Evolutionary conservation across 2,797 vertebrate species (phyloP), one percentile per base, ranked within the genome.

Genomic region (Sebastes cheni): DNA sequence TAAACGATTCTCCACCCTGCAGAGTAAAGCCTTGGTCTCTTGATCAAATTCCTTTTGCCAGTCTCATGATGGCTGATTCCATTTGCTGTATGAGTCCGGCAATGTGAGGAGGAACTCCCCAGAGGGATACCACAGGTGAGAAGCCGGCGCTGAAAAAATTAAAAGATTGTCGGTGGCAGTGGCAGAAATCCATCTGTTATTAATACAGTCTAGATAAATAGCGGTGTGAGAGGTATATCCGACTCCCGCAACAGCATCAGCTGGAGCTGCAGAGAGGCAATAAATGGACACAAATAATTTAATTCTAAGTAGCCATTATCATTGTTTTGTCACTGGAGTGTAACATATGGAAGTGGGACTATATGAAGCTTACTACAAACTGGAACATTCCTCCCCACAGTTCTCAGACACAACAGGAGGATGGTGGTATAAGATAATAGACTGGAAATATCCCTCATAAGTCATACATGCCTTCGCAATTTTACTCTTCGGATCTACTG

Each of bases 21-120:
- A 80, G 81, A 42, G 67, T 62, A 59, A n/a, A 8, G 71, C 77
- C 55, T 80, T 22, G 75, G 62, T 65, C 66, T 81, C 65, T 68
- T 82, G 54, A 88, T 92, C 75, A 80, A 67, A 92, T 91, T 89
- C 83, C 58, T 75, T 83, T 78, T 64, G 61, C 79, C 46, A 56
- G 85, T 77, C 67, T 89, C 58, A 61, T 75, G 52, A 87, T 69
- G 72, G 27, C 55, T 86, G 70, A 91, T 87, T 88, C 66, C 30
- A 87, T 92, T 88, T 84, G 23, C 77, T 54, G 29, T 65, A 69
- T 83, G 68, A 86, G 72, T 72, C 25, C 68, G 58, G 39, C 50
- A 34, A 52, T 76, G 68, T 66, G 65, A 85, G 64, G 23, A 84
- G 62, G 22, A 42, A 10, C 56, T 70, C 77, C 80, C 80, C 30